Evolutionary conservation across 2,113 vertebrate species (phyloP).

Genomic region (Mirounga angustirostris): DNA sequence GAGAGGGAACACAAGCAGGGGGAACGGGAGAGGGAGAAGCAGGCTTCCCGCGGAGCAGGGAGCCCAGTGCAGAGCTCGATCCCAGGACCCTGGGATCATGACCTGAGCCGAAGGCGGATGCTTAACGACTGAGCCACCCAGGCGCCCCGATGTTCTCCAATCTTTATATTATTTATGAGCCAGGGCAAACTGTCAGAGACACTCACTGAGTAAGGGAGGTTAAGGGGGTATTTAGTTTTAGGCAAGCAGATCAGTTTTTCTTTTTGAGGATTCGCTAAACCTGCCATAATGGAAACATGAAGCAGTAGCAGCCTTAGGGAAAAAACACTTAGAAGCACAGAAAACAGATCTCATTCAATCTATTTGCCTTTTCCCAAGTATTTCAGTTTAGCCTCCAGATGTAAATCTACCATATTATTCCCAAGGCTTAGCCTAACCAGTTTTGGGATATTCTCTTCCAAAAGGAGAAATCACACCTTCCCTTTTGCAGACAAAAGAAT

Average conservation of each 20-base stretch:
- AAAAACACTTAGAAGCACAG: slow-evolving; percentile 68
- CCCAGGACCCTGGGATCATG: too few species aligned
- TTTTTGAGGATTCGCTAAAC: slow-evolving; percentile 48
- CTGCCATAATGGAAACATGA: slow-evolving; percentile 64
- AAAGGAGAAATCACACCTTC: background rate
- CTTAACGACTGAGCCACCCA: too few species aligned
- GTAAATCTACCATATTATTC: background rate
- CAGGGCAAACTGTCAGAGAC: slow-evolving; percentile 23
- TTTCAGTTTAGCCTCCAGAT: background rate
- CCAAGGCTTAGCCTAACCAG: background rate
- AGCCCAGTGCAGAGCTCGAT: too few species aligned
- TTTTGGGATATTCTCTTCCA: slow-evolving; percentile 32
- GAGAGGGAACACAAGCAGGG: too few species aligned
- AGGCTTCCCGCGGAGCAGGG: too few species aligned
- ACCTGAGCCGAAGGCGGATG: too few species aligned
- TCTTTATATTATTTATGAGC: background rate
- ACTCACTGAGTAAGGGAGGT: background rate
- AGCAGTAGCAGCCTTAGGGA: slow-evolving; percentile 69
- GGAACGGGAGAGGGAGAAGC: too few species aligned
- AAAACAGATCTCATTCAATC: slow-evolving; percentile 38
- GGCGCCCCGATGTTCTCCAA: background rate
- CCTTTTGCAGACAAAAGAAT: background rate
- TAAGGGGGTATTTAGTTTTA: background rate
- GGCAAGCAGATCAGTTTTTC: slow-evolving; percentile 49
- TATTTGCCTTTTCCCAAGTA: background rate